Conservation (phyloP, 2,888 invertebrate species). For the Bedellia somnulentella region DNA sequence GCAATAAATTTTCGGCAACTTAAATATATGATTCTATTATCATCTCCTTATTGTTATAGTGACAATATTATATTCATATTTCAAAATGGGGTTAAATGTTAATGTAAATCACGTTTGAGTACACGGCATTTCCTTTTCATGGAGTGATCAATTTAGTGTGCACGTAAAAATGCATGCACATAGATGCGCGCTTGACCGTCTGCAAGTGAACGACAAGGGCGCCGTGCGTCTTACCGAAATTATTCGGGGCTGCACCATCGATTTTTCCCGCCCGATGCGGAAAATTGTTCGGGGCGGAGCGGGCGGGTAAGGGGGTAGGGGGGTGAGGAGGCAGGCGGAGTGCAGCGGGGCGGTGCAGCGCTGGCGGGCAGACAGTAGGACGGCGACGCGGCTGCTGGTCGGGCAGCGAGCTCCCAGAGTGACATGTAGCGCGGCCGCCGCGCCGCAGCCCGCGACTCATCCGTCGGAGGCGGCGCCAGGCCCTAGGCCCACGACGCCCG, state of each 20-base stretch:
- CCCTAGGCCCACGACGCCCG: slow-evolving; percentile 14
- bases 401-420: slow-evolving; percentile 58
- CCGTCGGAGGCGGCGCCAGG: slow-evolving; percentile 41
- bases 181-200: no score
- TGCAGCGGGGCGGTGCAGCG: slow-evolving; percentile 60
- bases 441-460: slow-evolving; percentile 52
- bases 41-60: no score
- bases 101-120: no score
- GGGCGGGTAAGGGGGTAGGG: slow-evolving; percentile 31
- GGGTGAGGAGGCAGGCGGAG: slow-evolving; percentile 48
- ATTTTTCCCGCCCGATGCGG: slow-evolving; percentile 62
- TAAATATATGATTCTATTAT: no score
- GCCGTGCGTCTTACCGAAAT: slow-evolving; percentile 61
- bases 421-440: slow-evolving; percentile 49
- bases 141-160: no score
- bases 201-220: slow-evolving; percentile 12
- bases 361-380: slow-evolving; percentile 55
- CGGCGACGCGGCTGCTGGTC: slow-evolving; percentile 59
- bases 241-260: slow-evolving; percentile 62
- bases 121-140: no score
- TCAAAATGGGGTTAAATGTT: no score
- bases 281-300: slow-evolving; percentile 59
- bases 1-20: no score
- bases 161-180: no score
- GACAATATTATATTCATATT: no score